phyloP scores from a whole-genome alignment of 2,113 vertebrate genomes.

The Eretmochelys imbricata region DNA sequence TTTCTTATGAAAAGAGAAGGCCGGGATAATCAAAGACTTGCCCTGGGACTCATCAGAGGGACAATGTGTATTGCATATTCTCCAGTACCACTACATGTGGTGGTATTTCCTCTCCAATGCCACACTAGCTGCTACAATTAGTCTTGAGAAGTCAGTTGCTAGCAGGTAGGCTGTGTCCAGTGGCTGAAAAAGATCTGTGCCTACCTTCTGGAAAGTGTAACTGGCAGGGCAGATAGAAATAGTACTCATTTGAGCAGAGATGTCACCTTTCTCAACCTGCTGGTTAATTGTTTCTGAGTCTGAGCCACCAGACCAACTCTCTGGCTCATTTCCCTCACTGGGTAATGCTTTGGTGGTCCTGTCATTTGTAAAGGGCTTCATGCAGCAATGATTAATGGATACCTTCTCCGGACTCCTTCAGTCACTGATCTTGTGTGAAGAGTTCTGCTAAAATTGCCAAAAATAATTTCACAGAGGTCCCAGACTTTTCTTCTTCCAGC shows the following conservation, averaged over 20 bases:
- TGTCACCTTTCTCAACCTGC: neutral
- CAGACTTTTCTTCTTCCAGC: neutral
- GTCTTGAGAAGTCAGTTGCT: neutral
- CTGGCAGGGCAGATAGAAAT: neutral
- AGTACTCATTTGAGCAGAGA: neutral
- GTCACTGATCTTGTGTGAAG: neutral
- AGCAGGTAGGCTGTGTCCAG: neutral
- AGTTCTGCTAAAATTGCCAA: neutral
- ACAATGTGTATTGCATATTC: too few relatives aligned
- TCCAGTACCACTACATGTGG: neutral
- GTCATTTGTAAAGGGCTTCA: neutral
- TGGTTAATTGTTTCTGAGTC: neutral
- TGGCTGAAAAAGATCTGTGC: neutral
- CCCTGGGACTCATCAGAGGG: neutral
- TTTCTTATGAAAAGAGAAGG: slow-evolving; percentile 1
- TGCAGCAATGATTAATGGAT: neutral
- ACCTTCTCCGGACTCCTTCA: neutral
- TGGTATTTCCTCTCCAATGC: neutral
- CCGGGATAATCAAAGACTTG: neutral
- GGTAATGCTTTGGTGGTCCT: neutral
- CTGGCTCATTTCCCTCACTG: neutral
- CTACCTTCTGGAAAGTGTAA: neutral
- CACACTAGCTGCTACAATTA: neutral
- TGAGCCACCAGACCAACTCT: neutral
- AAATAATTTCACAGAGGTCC: neutral